Base-by-base conservation (phyloP, 2,113 vertebrate genomes). In the Aramus guarauna region DNA sequence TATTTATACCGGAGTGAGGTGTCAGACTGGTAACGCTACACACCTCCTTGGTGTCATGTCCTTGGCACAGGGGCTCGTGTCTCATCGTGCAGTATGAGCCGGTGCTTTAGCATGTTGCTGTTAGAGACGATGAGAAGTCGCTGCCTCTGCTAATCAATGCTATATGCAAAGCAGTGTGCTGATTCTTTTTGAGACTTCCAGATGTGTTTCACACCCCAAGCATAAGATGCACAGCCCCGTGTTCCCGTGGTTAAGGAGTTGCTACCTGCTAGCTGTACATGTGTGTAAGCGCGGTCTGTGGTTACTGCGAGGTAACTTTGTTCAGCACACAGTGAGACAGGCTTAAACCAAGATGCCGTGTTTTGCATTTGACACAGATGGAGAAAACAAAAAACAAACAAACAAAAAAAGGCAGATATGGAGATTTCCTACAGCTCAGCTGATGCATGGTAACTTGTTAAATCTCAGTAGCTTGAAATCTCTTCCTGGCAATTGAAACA, bases 361-460 rank as follows among this genome's bases (percentile, higher is more conserved):
- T 12, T 66, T 83, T 62, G 36, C 68, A 29, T 83, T 90, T 86
- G 63, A 64, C 83, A 43, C 63, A 77, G 83, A 74, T 32, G 13
- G 37, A 50, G 60, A 55, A 78, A 66, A 5, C 12, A 29, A 48
- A 30, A 87, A 63, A 43, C 11, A 43, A 71, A 37, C 22, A n/a
- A n/a, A n/a, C n/a, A n/a, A 86, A 63, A 48, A 17, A 50, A 71
- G 17, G 39, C 75, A 58, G 60, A 18, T 29, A 41, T 18, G 69
- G 78, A 73, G 67, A 73, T 94, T 88, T 94, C 37, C 82, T 88
- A 62, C 71, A 36, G 81, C 71, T 94, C 88, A 73, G 91, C 85
- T 62, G 92, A 45, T 52, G 85, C 75, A 24, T 14, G 62, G 62
- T 6, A 74, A 72, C 77, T 85, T 53, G 36, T 52, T 91, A 71